These are phyloP conservation scores for Ammospiza caudacuta DNA, from an alignment of 2,113 vertebrate genomes.

Conservation along the genomic window DNA sequence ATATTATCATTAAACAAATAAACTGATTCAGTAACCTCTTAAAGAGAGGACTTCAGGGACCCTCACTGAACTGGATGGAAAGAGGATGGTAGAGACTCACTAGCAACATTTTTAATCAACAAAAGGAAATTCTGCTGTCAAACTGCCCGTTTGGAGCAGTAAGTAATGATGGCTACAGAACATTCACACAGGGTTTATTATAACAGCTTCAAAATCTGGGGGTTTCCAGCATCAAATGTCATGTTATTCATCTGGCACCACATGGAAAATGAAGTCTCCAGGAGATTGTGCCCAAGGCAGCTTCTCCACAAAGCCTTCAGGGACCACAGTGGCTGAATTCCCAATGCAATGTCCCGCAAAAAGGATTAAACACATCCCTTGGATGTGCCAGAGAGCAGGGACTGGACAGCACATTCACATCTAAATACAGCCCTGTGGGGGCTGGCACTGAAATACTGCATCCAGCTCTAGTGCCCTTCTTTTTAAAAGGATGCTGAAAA, in stretches of 20 bases:
- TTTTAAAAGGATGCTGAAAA: constrained; percentile 23
- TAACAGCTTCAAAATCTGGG: neutral
- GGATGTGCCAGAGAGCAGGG: neutral
- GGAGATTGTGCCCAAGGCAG: neutral
- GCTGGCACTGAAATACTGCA: neutral
- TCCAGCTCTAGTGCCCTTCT: neutral
- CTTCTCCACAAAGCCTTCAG: neutral
- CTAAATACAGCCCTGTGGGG: neutral
- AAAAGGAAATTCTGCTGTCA: neutral
- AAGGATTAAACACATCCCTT: neutral
- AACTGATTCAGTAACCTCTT: neutral
- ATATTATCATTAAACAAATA: neutral
- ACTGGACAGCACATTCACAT: neutral
- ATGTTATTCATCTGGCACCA: neutral
- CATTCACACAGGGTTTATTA: neutral
- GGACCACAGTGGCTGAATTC: neutral
- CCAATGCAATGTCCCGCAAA: neutral
- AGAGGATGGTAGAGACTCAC: neutral
- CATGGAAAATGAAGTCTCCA: neutral
- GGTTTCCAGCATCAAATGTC: neutral
- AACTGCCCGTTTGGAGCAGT: neutral
- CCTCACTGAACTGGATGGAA: neutral
- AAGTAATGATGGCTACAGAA: neutral
- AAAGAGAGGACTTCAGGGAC: neutral
- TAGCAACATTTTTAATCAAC: neutral